Evolutionary conservation across 1,140 invertebrate species (phyloP).

Genomic region (Bradynema listronoti): DNA sequence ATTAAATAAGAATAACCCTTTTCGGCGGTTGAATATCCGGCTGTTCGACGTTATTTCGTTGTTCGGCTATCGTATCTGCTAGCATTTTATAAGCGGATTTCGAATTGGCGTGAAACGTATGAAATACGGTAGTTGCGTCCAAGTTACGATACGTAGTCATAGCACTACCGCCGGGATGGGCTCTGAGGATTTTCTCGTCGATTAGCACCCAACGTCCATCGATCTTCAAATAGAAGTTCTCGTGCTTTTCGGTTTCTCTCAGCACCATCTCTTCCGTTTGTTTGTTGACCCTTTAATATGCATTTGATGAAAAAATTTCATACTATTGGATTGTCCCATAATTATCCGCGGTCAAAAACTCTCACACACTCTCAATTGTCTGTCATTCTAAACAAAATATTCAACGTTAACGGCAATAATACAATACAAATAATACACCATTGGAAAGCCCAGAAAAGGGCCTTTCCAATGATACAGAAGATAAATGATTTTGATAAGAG

Average conservation of each 20-base stretch:
- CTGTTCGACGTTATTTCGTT: conserved; percentile 28
- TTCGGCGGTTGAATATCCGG: not conserved
- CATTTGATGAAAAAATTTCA: too few species aligned
- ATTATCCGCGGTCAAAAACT: too few species aligned
- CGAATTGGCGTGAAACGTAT: conserved; percentile 53
- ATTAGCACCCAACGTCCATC: conserved; percentile 54
- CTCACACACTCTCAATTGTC: not conserved
- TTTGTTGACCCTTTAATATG: conserved; percentile 5
- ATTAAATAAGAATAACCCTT: not conserved
- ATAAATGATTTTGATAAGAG: too few species aligned
- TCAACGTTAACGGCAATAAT: too few species aligned
- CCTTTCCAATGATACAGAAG: too few species aligned
- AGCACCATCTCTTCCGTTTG: conserved; percentile 24
- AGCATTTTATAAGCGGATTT: conserved; percentile 51
- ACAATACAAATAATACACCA: too few species aligned
- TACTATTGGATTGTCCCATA: too few species aligned
- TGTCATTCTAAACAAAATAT: too few species aligned
- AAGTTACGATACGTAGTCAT: conserved; percentile 50
- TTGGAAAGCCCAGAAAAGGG: too few species aligned
- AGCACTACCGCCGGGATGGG: conserved; percentile 53
- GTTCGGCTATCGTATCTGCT: conserved; percentile 30
- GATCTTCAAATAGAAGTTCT: conserved; percentile 47
- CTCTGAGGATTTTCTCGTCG: conserved; percentile 41
- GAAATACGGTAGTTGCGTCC: conserved; percentile 55
- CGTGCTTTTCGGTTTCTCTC: conserved; percentile 19